Evolutionary conservation across 2,113 vertebrate species (phyloP).

Genomic region (Triplophysa siluroides): DNA sequence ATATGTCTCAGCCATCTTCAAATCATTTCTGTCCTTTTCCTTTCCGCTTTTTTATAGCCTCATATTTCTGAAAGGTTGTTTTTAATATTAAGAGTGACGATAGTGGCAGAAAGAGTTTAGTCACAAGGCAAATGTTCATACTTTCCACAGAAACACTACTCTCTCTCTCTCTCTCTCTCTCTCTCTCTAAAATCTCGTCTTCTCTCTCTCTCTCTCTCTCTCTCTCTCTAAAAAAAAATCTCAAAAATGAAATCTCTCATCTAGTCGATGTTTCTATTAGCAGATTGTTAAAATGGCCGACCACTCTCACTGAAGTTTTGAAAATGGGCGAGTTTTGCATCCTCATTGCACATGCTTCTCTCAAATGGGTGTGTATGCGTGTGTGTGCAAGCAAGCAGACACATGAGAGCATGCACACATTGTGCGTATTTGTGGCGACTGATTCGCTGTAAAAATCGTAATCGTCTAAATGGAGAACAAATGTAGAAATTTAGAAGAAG

Average conservation of each 20-base stretch:
- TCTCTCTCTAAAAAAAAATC: too few species aligned
- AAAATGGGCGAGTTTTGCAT: constrained; percentile 2
- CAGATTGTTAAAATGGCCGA: neutral
- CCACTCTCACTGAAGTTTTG: neutral
- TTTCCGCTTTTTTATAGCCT: constrained; percentile 2
- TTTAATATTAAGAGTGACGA: constrained; percentile 9
- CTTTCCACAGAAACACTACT: constrained; percentile 25
- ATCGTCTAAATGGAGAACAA: too few species aligned
- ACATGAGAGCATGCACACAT: neutral
- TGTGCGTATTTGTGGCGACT: neutral
- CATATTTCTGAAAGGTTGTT: constrained; percentile 24
- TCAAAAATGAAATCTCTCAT: too few species aligned
- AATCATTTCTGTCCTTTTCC: constrained; percentile 27
- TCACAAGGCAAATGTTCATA: constrained; percentile 19
- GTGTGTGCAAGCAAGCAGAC: neutral
- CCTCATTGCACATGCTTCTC: neutral
- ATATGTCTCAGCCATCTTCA: constrained; percentile 39
- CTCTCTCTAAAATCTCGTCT: neutral
- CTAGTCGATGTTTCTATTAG: too few species aligned
- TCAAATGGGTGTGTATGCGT: neutral
- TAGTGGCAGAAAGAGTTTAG: constrained; percentile 21
- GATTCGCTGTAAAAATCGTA: too few species aligned
- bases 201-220: constrained; percentile 2
- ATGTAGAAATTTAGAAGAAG: too few species aligned
- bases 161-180: constrained; percentile 8